Conservation (phyloP, 2,888 invertebrate species). For the Euplexia lucipara region DNA sequence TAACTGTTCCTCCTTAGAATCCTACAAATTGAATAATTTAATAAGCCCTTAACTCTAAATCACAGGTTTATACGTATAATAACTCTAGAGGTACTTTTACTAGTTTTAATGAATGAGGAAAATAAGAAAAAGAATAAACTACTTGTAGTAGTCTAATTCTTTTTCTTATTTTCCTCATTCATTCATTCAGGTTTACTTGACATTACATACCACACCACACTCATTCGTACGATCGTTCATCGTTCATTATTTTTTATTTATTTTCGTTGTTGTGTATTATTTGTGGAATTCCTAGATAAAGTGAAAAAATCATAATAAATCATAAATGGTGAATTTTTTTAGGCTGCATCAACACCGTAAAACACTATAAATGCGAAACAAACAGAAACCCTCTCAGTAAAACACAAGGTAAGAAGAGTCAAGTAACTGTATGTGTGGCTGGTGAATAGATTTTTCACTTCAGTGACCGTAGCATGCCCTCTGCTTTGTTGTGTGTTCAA, state of each 20-base stretch:
- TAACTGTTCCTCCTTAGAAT: too few relatives aligned
- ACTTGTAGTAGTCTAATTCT: neutral
- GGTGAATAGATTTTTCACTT: conserved; percentile 64
- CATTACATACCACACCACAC: too few relatives aligned
- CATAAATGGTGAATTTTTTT: conserved; percentile 22
- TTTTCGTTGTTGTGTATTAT: conserved; percentile 45
- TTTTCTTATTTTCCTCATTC: neutral
- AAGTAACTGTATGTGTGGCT: conserved; percentile 63
- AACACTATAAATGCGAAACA: conserved; percentile 36
- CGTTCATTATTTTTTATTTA: conserved; percentile 44
- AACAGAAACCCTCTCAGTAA: conserved; percentile 10
- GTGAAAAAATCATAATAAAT: conserved; percentile 24
- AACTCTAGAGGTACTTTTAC: too few relatives aligned
- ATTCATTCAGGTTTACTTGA: too few relatives aligned
- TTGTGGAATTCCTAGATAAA: conserved; percentile 27
- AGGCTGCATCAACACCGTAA: conserved; percentile 1
- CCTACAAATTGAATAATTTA: too few relatives aligned
- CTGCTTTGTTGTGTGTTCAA: conserved; percentile 46
- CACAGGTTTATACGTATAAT: too few relatives aligned
- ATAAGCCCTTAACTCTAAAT: too few relatives aligned
- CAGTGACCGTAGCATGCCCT: conserved; percentile 68
- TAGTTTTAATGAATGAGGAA: too few relatives aligned
- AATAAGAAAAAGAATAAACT: too few relatives aligned
- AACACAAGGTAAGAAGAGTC: conserved; percentile 46
- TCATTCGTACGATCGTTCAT: conserved; percentile 17